phyloP scores from a whole-genome alignment of 2,113 vertebrate genomes.

The Caloenas nicobarica region DNA sequence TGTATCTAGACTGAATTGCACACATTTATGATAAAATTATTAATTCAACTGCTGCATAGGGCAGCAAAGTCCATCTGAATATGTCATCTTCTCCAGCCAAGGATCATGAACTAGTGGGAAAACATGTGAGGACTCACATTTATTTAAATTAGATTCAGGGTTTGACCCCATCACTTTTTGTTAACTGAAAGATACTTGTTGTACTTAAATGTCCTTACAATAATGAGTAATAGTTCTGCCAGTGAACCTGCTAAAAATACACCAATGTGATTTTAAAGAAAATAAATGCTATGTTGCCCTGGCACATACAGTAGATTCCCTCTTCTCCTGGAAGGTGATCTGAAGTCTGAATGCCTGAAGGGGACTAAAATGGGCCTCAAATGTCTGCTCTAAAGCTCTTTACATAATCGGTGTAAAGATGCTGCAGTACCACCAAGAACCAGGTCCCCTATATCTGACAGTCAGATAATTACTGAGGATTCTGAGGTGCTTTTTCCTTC shows the following conservation, averaged over 20 bases:
- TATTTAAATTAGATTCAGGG: neutral
- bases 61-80: neutral
- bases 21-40: neutral
- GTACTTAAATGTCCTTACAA: neutral
- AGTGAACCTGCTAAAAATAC: neutral
- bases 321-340: neutral
- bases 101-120: neutral
- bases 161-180: neutral
- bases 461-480: neutral
- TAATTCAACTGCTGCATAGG: neutral
- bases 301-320: neutral
- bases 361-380: neutral
- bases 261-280: neutral
- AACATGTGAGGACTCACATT: neutral
- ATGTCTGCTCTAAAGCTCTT: neutral
- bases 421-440: neutral
- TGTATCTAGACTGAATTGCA: neutral
- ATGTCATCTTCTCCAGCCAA: neutral
- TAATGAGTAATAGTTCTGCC: neutral
- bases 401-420: rapidly evolving
- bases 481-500: neutral
- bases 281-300: neutral
- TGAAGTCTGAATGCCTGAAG: neutral
- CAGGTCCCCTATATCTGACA: neutral
- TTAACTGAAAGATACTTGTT: neutral